Conservation (phyloP, 2,113 vertebrate genomes). For the Otocyon megalotis region DNA sequence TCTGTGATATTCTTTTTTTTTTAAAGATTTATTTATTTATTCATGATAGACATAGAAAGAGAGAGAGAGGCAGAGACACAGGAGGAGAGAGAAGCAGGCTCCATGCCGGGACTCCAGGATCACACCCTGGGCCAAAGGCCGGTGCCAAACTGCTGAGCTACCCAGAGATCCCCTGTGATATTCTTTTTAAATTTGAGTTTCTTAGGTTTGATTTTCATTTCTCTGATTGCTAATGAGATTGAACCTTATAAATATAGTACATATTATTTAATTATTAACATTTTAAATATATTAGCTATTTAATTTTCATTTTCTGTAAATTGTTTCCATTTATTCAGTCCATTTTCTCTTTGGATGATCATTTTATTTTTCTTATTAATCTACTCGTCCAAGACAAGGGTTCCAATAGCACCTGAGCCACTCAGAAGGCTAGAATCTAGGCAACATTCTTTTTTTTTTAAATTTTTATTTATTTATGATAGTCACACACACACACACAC, state of each 20-base stretch:
- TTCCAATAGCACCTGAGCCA: neutral
- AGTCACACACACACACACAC: too few relatives aligned
- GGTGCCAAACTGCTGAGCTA: too few relatives aligned
- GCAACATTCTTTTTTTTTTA: too few relatives aligned
- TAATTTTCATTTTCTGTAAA: neutral
- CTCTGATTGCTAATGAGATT: neutral
- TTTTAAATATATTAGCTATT: neutral
- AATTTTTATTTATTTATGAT: too few relatives aligned
- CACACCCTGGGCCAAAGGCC: too few relatives aligned
- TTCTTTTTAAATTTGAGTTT: neutral
- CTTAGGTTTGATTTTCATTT: neutral
- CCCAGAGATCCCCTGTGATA: too few relatives aligned
- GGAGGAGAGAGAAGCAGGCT: too few relatives aligned
- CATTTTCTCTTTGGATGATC: neutral
- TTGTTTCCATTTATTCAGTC: neutral
- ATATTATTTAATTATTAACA: neutral
- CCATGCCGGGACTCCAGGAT: too few relatives aligned
- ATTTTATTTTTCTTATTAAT: conserved; percentile 10
- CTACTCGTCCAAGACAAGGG: neutral
- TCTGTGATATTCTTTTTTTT: neutral
- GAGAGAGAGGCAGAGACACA: too few relatives aligned
- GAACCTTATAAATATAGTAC: neutral
- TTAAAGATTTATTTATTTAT: neutral
- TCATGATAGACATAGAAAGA: too few relatives aligned
- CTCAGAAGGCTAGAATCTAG: neutral